Evolutionary conservation across 2,797 vertebrate genomes (phyloP), one percentile per base, ranked within the genome.

Genomic region (Labeo calbasu): DNA sequence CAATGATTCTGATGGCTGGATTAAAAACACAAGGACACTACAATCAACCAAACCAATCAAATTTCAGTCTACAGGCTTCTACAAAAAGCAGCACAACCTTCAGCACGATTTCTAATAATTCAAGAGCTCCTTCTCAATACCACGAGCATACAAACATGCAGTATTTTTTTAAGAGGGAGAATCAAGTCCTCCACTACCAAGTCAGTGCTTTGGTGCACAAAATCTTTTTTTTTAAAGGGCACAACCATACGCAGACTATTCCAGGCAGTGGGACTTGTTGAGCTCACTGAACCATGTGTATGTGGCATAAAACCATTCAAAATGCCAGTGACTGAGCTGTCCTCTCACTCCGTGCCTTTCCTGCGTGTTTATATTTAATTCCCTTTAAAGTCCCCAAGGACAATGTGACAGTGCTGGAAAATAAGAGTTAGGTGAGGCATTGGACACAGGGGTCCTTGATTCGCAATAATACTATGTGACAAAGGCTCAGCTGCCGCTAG

Each of bases 351-450:
- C 57, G 43, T 23, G 53, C 53, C n/a, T 70, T 83, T 77, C 32
- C 80, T 69, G 66, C 79, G 43, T 79, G 68, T 85, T 77, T 59
- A 84, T 86, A 70, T 75, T 75, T 75, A 79, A 85, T 84, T 89
- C 73, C 32, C 43, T 81, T 85, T 82, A 84, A 87, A 84, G 77
- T 79, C 53, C 75, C 57, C 79, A 88, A 86, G 85, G 85, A 88
- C 85, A 89, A 63, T 65, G 63, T 66, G 63, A 87, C 80, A 82
- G 43, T 59, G n/a, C 61, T 65, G 53, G 5, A 79, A 43, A 79
- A 86, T 76, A 43, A 79, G 69, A 72, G 77, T 79, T 63, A 82
- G 79, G 77, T 77, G 75, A 71, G 80, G 72, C 68, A 70, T 19
- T 71, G 76, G 82, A 81, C 65, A 82, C 72, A 65, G 59, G 84